Evolutionary conservation across 2,113 vertebrate genomes (phyloP), one percentile per base, ranked within the genome.

Genomic region (Narcine bancroftii): DNA sequence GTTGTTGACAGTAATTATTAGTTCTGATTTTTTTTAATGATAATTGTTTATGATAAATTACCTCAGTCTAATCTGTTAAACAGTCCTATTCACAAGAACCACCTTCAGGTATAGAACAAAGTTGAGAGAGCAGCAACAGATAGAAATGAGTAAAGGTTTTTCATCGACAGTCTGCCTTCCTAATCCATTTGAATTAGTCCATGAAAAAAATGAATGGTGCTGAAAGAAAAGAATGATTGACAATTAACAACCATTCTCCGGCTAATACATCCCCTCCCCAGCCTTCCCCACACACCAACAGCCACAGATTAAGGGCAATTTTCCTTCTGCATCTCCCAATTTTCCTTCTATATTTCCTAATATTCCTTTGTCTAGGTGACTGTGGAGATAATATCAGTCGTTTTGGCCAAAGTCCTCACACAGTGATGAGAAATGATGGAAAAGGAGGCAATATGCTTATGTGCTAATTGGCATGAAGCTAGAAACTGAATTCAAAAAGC

Each of bases 301-400:
- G 42, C 89, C 66, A n/a, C 89, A 63, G 71, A 91, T 91, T 91
- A 91, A 91, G 26, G 89, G 65, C 42, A 91, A 91, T 91, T 91
- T 91, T 91, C 89, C 65, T 91, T 24, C n/a, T n/a, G n/a, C n/a
- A n/a, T n/a, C n/a, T n/a, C n/a, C n/a, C n/a, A n/a, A n/a, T n/a
- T n/a, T n/a, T n/a, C n/a, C n/a, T n/a, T n/a, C n/a, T 69, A 45
- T 15, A 21, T 91, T 69, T 91, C 65, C 89, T 36, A 91, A 91
- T 45, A 21, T 33, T 39, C 89, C 36, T 69, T 91, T 91, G 89
- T 91, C 29, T 65, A 91, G 89, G 89, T 91, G 89, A 69, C 89
- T 91, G 29, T 45, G 26, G 89, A 69, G 65, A 91, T 91, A 91
- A 91, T 91, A 87, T 36, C 53, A 60, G 89, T 71, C 65, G 69